These are phyloP conservation scores for Pangasius larnaudii DNA, from an alignment of 2,797 vertebrate species.

Conservation along the genomic window DNA sequence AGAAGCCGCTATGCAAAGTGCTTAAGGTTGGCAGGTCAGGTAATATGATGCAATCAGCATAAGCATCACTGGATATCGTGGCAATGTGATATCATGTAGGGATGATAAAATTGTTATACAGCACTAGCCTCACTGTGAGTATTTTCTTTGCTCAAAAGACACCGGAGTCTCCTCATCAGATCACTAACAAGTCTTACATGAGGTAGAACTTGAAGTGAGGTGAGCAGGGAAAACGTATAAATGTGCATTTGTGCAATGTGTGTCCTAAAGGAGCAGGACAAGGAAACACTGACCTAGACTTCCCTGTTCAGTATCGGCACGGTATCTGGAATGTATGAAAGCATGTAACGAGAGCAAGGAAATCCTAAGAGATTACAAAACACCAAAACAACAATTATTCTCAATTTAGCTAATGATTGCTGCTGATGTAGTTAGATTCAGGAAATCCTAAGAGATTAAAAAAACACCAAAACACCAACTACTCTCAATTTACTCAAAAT, in stretches of 20 bases:
- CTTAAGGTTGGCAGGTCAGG: background rate
- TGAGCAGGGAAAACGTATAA: background rate
- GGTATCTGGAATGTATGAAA: background rate
- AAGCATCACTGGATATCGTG: background rate
- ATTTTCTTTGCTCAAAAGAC: background rate
- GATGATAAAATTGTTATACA: background rate
- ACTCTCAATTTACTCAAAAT: constrained; percentile 1
- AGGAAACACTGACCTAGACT: background rate
- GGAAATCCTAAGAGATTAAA: constrained; percentile 3
- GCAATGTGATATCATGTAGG: background rate
- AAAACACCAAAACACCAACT: background rate
- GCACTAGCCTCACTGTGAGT: background rate
- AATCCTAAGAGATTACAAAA: too few relatives aligned
- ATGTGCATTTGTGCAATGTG: too few relatives aligned
- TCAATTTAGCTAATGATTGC: constrained; percentile 4
- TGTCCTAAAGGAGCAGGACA: background rate
- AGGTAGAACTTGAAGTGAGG: background rate
- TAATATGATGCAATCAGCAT: background rate
- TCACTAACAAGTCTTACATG: background rate
- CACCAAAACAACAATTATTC: background rate
- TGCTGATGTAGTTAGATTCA: background rate
- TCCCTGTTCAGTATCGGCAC: background rate
- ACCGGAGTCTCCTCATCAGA: background rate
- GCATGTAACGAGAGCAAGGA: background rate
- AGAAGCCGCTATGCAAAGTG: background rate